phyloP scores from a whole-genome alignment of 2,113 vertebrate genomes.

The Symphodus melops region DNA sequence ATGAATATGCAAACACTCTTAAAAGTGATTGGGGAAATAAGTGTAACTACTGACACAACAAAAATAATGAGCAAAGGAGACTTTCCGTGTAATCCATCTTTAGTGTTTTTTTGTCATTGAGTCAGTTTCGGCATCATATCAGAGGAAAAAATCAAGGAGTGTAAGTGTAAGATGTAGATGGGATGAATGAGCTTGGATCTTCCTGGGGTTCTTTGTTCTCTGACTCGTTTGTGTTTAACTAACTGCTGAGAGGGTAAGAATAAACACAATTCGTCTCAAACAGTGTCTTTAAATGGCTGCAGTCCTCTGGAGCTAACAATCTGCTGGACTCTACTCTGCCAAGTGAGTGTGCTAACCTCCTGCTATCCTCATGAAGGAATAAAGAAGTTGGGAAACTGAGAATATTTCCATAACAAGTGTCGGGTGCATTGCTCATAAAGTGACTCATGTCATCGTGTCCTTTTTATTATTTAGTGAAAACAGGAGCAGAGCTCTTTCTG shows the following conservation, averaged over 20 bases:
- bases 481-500: neutral
- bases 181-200: neutral
- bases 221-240: too few relatives aligned
- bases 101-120: neutral
- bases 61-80: neutral
- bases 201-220: neutral
- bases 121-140: neutral
- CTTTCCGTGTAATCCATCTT: neutral
- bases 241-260: too few relatives aligned
- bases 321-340: neutral
- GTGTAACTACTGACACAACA: neutral
- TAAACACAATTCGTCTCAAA: neutral
- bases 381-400: constrained; percentile 7
- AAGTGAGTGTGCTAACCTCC: neutral
- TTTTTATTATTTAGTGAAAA: constrained; percentile 18
- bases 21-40: constrained; percentile 9
- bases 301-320: neutral
- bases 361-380: constrained; percentile 10
- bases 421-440: neutral
- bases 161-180: neutral
- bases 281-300: neutral
- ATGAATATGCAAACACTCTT: constrained; percentile 23
- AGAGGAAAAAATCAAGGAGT: neutral
- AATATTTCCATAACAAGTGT: constrained; percentile 7
- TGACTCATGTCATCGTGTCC: neutral